A percentile compares a stretch with the other conserved stretches of the same genome.
These are phyloP conservation scores for Micropoecilia bifurca DNA, from an alignment of 2,797 vertebrate genomes.

Conservation along the genomic window DNA sequence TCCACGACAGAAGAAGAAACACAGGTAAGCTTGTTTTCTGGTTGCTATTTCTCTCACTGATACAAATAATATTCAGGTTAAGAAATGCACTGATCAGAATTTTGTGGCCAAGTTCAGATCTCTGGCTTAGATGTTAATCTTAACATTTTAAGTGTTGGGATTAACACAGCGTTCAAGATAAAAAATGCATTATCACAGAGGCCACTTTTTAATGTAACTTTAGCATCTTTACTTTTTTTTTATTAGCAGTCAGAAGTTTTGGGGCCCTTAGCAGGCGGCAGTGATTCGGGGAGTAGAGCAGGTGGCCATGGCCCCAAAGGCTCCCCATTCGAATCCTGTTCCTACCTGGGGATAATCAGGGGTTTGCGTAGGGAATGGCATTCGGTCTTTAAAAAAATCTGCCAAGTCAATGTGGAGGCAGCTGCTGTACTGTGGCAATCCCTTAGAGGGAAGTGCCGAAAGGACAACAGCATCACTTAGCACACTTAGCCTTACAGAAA, in stretches of 20 bases:
- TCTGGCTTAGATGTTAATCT: too few relatives aligned
- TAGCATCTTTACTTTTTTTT: neutral
- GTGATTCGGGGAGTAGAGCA: neutral
- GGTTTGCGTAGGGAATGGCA: neutral
- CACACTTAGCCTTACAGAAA: neutral
- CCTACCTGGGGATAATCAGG: neutral
- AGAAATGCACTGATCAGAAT: neutral
- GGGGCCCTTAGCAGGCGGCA: neutral
- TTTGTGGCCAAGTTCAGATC: neutral
- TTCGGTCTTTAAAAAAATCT: neutral
- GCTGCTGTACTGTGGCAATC: neutral
- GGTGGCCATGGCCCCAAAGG: neutral
- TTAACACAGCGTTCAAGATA: neutral
- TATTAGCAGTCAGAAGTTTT: neutral
- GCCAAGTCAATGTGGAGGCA: neutral
- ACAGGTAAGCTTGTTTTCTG: slow-evolving; percentile 68
- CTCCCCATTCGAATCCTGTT: neutral
- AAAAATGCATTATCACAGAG: neutral
- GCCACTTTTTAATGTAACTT: neutral
- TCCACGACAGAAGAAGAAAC: slow-evolving; percentile 58
- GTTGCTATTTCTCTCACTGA: slow-evolving; percentile 30
- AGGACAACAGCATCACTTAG: neutral
- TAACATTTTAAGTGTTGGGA: too few relatives aligned
- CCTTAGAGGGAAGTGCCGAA: neutral
- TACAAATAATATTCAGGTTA: slow-evolving; percentile 27